Conservation (phyloP, 2,113 vertebrate species). For the Lophura nycthemera region DNA sequence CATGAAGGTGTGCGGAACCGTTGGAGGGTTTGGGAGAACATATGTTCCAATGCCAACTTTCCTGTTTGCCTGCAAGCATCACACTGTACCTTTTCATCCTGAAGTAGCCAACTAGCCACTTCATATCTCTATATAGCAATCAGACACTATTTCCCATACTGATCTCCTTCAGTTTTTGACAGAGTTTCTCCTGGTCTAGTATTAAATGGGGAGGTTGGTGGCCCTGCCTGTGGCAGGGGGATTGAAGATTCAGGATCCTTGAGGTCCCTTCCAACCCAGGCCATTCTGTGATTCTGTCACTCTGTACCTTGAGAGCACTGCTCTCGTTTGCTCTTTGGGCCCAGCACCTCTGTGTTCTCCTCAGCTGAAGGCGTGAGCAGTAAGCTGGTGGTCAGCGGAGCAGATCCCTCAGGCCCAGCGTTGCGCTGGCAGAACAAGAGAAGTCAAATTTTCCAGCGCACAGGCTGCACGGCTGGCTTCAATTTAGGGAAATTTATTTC, state of each 20-base stretch:
- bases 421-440: not conserved
- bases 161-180: not conserved
- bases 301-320: not conserved
- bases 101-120: not conserved
- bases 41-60: not conserved
- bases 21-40: slow-evolving; percentile 19
- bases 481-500: not conserved
- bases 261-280: too few species aligned
- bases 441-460: not conserved
- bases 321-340: fast-evolving
- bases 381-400: not conserved
- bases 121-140: fast-evolving
- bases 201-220: too few species aligned
- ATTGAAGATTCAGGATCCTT: too few species aligned
- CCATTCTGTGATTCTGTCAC: not conserved
- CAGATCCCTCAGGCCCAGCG: not conserved
- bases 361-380: not conserved
- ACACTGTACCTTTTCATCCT: not conserved
- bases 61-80: not conserved
- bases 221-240: too few species aligned
- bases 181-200: not conserved
- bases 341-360: not conserved
- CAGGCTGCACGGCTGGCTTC: fast-evolving
- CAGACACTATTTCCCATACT: too few species aligned
- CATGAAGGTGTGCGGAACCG: slow-evolving; percentile 49